phyloP scores from a whole-genome alignment of 1,140 invertebrate species.

The Schlechtendalia chinensis region DNA sequence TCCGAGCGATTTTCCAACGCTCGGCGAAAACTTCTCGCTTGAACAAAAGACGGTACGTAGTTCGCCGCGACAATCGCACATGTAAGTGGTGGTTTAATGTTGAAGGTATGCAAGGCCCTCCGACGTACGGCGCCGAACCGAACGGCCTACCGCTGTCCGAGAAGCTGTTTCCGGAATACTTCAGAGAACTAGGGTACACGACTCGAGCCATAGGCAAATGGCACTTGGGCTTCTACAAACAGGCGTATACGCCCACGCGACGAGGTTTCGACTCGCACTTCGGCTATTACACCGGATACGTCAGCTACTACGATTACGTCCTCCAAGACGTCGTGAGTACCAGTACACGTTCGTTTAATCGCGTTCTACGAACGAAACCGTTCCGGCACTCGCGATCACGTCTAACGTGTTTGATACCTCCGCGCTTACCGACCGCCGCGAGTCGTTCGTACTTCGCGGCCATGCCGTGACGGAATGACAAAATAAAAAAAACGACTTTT shows the following conservation, averaged over 20 bases:
- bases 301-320: conserved; percentile 79
- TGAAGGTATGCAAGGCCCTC: conserved; percentile 75
- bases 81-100: not conserved
- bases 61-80: too few relatives aligned
- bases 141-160: conserved; percentile 70
- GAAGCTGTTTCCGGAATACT: conserved; percentile 72
- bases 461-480: too few relatives aligned
- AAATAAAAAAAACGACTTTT: too few relatives aligned
- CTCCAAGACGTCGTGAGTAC: conserved; percentile 61
- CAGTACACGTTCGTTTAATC: not conserved
- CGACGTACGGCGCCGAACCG: conserved; percentile 70
- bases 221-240: conserved; percentile 74
- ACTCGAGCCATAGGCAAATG: conserved; percentile 90
- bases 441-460: not conserved
- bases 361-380: too few relatives aligned
- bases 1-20: too few relatives aligned
- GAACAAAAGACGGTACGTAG: too few relatives aligned
- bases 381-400: too few relatives aligned
- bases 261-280: conserved; percentile 84
- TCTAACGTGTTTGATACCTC: too few relatives aligned
- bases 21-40: too few relatives aligned
- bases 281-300: conserved; percentile 78
- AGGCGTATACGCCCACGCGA: conserved; percentile 72
- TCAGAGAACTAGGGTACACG: conserved; percentile 73
- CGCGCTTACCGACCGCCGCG: too few relatives aligned